Conservation (phyloP, 2,797 vertebrate genomes). For the Adrianichthys oophorus region DNA sequence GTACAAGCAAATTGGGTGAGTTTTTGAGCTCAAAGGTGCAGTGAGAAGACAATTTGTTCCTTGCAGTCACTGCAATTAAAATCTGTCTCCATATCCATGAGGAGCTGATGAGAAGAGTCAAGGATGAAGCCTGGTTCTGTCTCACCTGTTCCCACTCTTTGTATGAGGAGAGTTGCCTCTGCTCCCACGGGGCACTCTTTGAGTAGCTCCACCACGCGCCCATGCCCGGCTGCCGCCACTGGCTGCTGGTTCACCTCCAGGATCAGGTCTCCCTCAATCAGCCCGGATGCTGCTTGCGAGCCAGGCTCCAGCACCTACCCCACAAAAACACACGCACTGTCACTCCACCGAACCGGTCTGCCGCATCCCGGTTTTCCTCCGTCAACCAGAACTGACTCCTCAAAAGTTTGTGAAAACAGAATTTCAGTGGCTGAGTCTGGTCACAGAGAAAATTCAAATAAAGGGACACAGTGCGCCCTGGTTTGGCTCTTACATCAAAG, state of each 20-base stretch:
- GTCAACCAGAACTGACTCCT: not conserved
- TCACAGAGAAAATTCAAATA: no score
- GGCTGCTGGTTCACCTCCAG: conserved; percentile 99
- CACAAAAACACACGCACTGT: conserved; percentile 5
- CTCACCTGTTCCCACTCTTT: conserved; percentile 89
- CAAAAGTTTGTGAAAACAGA: not conserved
- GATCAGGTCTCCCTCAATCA: conserved; percentile 98
- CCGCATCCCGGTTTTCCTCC: not conserved
- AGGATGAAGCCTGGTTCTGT: not conserved
- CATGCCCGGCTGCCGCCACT: conserved; percentile 94
- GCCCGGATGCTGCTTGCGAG: conserved; percentile 89
- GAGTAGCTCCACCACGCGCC: conserved; percentile 97
- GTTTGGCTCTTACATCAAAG: no score
- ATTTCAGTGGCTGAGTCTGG: no score
- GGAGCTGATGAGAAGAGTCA: not conserved
- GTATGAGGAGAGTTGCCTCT: conserved; percentile 94
- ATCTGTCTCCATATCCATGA: not conserved
- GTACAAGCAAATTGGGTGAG: no score
- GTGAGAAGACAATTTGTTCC: no score
- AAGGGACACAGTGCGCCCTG: no score
- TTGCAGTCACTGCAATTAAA: no score
- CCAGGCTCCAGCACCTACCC: conserved; percentile 89
- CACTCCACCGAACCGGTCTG: not conserved
- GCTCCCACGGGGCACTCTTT: conserved; percentile 96
- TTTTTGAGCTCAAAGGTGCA: no score